Evolutionary conservation across 2,797 vertebrate species (phyloP).

Genomic region (Chiloscyllium punctatum): DNA sequence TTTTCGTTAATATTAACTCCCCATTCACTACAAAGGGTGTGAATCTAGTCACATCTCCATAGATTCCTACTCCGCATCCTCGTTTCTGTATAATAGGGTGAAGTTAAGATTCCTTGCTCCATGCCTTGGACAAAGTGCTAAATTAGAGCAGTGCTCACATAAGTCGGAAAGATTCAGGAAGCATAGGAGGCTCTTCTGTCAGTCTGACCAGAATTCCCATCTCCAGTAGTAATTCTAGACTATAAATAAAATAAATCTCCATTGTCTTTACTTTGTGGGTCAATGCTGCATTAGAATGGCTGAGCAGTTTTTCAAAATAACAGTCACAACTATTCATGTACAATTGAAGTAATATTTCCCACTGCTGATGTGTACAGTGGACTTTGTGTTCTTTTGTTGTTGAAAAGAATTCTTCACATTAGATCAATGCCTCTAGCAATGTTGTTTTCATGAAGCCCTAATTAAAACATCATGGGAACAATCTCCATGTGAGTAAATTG

Average conservation of each 20-base stretch:
- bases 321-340: neutral
- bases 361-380: neutral
- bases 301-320: neutral
- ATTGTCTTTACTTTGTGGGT: neutral
- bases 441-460: neutral
- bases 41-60: neutral
- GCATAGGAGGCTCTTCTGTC: neutral
- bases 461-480: neutral
- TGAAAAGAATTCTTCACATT: neutral
- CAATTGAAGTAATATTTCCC: neutral
- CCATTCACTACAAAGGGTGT: neutral
- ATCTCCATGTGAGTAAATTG: constrained; percentile 1
- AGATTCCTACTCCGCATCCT: neutral
- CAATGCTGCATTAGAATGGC: neutral
- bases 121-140: neutral
- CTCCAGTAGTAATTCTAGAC: neutral
- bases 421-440: neutral
- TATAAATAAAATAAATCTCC: neutral
- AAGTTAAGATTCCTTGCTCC: neutral
- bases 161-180: neutral
- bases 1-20: neutral
- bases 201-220: neutral
- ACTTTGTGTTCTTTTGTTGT: neutral
- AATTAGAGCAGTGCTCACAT: neutral
- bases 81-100: neutral